Conservation (phyloP, 2,113 vertebrate genomes). For the Gobiocypris rarus region DNA sequence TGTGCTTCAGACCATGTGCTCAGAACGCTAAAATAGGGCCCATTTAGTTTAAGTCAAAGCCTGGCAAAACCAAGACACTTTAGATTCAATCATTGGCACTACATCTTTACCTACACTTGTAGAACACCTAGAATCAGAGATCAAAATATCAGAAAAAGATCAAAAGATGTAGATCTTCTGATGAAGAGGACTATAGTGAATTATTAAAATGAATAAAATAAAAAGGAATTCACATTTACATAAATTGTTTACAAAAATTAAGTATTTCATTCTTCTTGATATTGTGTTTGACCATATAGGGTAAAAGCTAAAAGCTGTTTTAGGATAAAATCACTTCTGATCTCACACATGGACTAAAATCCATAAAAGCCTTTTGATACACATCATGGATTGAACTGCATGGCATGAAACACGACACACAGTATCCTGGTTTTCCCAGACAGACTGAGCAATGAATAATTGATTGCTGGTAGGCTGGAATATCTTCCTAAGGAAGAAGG, state of each 20-base stretch:
- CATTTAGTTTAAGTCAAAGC: not conserved
- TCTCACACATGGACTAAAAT: not conserved
- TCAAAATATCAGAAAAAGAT: not conserved
- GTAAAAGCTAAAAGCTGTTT: not conserved
- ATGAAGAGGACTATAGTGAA: not conserved
- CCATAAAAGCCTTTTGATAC: not conserved
- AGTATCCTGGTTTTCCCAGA: slow-evolving; percentile 46
- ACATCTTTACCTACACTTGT: not conserved
- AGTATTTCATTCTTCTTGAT: not conserved
- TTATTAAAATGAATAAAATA: not conserved
- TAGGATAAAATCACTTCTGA: not conserved
- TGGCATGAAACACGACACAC: not conserved
- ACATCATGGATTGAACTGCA: not conserved
- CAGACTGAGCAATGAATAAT: slow-evolving; percentile 62
- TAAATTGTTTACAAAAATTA: not conserved
- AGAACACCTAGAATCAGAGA: not conserved
- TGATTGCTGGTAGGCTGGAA: slow-evolving; percentile 52
- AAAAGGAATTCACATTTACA: not conserved
- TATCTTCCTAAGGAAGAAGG: not conserved
- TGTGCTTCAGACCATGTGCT: too few relatives aligned
- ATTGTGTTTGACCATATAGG: not conserved
- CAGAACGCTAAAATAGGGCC: too few relatives aligned
- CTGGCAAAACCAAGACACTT: not conserved
- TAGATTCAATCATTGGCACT: not conserved
- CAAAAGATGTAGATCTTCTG: not conserved